A percentile compares a stretch with the other conserved stretches of the same genome.
These are phyloP conservation scores for Enteromius thamalakanensis DNA, from an alignment of 2,797 vertebrate species.

Conservation along the genomic window DNA sequence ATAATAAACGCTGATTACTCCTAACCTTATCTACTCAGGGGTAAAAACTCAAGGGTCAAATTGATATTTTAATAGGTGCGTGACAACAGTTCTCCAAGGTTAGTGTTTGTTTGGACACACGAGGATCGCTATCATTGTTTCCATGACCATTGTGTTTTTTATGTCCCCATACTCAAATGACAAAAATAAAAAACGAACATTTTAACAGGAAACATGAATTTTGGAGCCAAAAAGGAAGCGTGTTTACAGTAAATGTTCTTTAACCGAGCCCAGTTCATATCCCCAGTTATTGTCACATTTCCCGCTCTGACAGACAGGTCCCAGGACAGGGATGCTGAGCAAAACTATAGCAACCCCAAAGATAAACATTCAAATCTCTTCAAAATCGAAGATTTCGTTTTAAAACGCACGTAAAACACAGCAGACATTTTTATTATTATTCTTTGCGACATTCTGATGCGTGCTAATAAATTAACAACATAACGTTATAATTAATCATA, in stretches of 20 bases:
- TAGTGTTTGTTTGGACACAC: not conserved
- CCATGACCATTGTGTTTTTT: conserved; percentile 76
- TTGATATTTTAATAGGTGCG: conserved; percentile 3
- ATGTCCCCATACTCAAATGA: conserved; percentile 68
- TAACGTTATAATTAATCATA: not conserved
- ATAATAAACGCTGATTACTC: not conserved
- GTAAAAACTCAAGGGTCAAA: not conserved
- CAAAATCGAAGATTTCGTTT: not conserved
- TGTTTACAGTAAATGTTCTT: conserved; percentile 63
- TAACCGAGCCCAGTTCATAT: conserved; percentile 44
- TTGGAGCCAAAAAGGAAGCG: conserved; percentile 75
- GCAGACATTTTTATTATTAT: not conserved
- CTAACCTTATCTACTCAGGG: not conserved
- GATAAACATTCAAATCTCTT: conserved; percentile 21
- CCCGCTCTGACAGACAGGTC: conserved; percentile 48
- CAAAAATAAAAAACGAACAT: conserved; percentile 72
- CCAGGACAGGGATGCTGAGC: conserved; percentile 37
- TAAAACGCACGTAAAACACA: not conserved
- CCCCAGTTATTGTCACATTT: conserved; percentile 57
- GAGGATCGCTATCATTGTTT: conserved; percentile 33
- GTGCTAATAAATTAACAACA: not conserved
- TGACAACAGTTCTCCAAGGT: not conserved
- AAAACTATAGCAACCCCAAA: conserved; percentile 9
- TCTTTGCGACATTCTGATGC: not conserved
- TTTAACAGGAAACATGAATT: conserved; percentile 75